A percentile compares a stretch with the other conserved stretches of the same genome.
Evolutionary conservation across 92 coral and sea anemone genomes (phyloP).

Genomic region (Plumapathes pennacea): DNA sequence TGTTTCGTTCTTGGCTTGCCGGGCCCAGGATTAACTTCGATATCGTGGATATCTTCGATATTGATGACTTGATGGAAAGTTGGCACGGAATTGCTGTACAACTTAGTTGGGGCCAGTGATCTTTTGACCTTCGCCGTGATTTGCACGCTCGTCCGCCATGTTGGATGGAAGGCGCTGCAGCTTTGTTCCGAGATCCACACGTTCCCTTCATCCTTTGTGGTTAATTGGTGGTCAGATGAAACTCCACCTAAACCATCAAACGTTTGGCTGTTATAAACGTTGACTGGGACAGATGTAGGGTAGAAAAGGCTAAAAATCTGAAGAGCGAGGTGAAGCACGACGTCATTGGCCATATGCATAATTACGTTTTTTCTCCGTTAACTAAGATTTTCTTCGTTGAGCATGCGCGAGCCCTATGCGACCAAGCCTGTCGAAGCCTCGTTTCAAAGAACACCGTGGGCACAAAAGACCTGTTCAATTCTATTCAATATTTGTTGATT

Average conservation of each 20-base stretch:
- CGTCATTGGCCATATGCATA: too few species aligned
- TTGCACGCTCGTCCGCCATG: slow-evolving; percentile 16
- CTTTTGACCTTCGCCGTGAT: slow-evolving; percentile 11
- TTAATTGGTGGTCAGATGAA: slow-evolving; percentile 3
- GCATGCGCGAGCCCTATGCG: too few species aligned
- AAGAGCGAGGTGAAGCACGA: slow-evolving; percentile 17
- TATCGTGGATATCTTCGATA: slow-evolving; percentile 18
- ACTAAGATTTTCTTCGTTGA: too few species aligned
- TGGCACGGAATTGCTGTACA: slow-evolving; percentile 26
- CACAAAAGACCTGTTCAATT: too few species aligned
- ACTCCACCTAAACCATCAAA: slow-evolving; percentile 7
- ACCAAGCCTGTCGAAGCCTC: too few species aligned
- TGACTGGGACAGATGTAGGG: slow-evolving; percentile 17
- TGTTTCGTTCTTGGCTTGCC: slow-evolving; percentile 12
- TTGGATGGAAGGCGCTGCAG: slow-evolving; percentile 10
- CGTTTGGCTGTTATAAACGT: slow-evolving; percentile 5
- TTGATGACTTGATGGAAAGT: slow-evolving; percentile 9
- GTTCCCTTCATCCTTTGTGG: slow-evolving; percentile 5
- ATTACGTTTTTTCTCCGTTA: too few species aligned
- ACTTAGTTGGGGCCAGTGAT: slow-evolving; percentile 8
- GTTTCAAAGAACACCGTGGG: too few species aligned
- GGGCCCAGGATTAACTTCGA: slow-evolving; percentile 39
- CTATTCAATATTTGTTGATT: too few species aligned
- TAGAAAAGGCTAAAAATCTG: slow-evolving; percentile 4
- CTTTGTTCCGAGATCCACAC: slow-evolving; percentile 4